Evolutionary conservation across 2,797 vertebrate genomes (phyloP).

Genomic region (Halcyon badia): DNA sequence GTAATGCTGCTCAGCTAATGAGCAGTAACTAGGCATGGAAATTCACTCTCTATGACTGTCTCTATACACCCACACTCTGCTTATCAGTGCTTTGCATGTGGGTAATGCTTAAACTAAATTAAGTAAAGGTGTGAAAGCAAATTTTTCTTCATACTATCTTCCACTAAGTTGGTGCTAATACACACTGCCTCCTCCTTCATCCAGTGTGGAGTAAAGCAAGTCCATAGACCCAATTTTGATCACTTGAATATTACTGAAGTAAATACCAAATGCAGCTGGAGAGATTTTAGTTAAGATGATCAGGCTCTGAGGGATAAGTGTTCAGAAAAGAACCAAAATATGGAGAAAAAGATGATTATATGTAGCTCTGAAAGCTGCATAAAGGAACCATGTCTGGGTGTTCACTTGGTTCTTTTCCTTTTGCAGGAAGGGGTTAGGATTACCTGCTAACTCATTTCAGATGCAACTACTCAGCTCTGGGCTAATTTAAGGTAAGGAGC

Average conservation of each 20-base stretch:
- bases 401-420: background rate
- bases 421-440: background rate
- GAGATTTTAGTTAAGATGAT: background rate
- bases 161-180: background rate
- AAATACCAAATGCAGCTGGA: background rate
- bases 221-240: background rate
- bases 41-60: background rate
- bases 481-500: background rate
- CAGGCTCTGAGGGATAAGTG: background rate
- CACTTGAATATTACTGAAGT: background rate
- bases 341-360: background rate
- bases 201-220: background rate
- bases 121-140: background rate
- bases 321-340: background rate
- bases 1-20: background rate
- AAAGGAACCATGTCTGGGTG: accelerated
- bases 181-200: background rate
- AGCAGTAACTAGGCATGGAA: background rate
- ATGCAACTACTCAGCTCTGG: background rate
- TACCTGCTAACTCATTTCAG: background rate
- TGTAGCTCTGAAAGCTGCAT: background rate
- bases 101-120: background rate
- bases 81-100: background rate
- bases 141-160: background rate
- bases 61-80: background rate